Evolutionary conservation across 2,888 invertebrate genomes (phyloP).

Genomic region (Dicyrtoma fusca): DNA sequence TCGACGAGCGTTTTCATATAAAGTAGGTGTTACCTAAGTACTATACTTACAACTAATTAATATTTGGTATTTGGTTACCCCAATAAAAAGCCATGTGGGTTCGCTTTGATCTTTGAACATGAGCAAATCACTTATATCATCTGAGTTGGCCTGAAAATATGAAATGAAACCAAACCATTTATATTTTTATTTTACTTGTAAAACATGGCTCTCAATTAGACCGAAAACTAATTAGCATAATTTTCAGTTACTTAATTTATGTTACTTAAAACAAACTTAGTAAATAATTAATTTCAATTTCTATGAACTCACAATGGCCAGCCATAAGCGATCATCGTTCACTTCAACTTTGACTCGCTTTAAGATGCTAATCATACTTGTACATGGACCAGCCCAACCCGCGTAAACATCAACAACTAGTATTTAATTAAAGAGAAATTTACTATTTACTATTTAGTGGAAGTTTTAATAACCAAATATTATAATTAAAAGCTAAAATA

Average conservation of each 20-base stretch:
- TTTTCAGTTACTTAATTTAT: too few species aligned
- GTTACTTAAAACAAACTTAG: too few species aligned
- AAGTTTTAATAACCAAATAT: slow-evolving; percentile 1
- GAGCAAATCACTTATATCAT: slow-evolving; percentile 48
- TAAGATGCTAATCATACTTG: slow-evolving; percentile 48
- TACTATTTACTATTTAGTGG: too few species aligned
- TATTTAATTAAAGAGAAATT: not conserved
- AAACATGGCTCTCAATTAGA: too few species aligned
- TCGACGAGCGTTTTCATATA: too few species aligned
- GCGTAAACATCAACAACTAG: slow-evolving; percentile 54
- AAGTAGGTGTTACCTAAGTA: too few species aligned
- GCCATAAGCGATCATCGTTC: slow-evolving; percentile 49
- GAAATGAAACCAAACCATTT: too few species aligned
- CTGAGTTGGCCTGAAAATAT: slow-evolving; percentile 45
- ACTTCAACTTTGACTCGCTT: slow-evolving; percentile 52
- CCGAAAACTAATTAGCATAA: too few species aligned
- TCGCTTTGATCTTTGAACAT: slow-evolving; percentile 54
- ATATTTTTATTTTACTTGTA: too few species aligned
- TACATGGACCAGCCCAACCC: slow-evolving; percentile 53
- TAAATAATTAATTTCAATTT: slow-evolving; percentile 5
- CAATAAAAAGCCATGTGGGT: slow-evolving; percentile 53
- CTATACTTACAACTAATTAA: too few species aligned
- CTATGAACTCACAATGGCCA: slow-evolving; percentile 28
- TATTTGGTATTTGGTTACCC: slow-evolving; percentile 30
- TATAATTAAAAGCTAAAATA: not conserved